A percentile compares a stretch with the other conserved stretches of the same genome.
Conservation (phyloP, 2,113 vertebrate species). For the Daphoenositta chrysoptera region DNA sequence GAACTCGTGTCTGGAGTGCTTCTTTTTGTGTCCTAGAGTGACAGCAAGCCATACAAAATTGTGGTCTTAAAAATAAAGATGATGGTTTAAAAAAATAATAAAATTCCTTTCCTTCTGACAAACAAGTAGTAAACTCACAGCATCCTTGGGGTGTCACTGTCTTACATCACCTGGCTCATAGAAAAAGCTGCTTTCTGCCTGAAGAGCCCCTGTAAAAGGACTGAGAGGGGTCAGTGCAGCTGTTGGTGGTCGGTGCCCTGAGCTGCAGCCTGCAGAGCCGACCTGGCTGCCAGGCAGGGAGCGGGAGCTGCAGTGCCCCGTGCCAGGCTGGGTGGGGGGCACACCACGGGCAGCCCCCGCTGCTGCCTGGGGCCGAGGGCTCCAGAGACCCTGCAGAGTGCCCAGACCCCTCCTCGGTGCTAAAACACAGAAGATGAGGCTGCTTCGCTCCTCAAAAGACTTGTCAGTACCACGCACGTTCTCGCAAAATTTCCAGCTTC, state of each 20-base stretch:
- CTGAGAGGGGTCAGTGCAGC: too few species aligned
- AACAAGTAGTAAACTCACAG: neutral
- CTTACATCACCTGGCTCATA: too few species aligned
- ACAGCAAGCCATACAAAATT: neutral
- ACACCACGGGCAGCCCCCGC: rapidly evolving
- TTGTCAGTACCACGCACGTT: neutral
- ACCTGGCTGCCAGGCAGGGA: neutral
- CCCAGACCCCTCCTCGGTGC: neutral
- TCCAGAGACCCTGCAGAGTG: neutral
- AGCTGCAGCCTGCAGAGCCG: neutral
- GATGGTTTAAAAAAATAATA: neutral
- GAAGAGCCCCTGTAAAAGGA: neutral
- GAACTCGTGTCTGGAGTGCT: too few species aligned
- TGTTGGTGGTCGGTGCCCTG: neutral
- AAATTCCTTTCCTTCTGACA: neutral
- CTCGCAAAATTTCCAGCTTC: neutral
- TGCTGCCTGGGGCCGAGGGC: neutral
- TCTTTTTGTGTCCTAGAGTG: too few species aligned
- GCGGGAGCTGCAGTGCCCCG: rapidly evolving
- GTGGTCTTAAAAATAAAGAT: neutral
- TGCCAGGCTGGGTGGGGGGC: neutral
- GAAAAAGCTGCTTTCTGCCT: neutral
- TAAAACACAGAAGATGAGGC: neutral
- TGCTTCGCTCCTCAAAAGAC: neutral
- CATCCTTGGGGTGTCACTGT: neutral